These are phyloP conservation scores for Drosophila pseudoananassae DNA, from an alignment of 1,140 invertebrate species.

Conservation along the genomic window DNA sequence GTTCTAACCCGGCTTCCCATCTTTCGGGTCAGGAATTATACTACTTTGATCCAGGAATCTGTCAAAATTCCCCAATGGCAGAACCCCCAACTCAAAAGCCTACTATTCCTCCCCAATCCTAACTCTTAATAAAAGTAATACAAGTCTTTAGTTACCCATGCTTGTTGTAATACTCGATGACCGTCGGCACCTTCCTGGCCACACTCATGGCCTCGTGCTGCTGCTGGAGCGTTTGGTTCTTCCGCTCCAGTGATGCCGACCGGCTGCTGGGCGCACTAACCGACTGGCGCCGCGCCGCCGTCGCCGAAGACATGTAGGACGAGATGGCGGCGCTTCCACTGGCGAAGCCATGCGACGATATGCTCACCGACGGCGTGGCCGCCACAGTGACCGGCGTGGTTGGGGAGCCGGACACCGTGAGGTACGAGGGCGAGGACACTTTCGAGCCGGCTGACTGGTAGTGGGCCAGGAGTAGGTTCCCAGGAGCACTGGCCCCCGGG, in stretches of 20 bases:
- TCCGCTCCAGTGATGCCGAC: conserved; percentile 72
- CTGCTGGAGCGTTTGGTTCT: conserved; percentile 27
- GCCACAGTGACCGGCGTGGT: conserved; percentile 47
- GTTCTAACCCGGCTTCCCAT: not conserved
- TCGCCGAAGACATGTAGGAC: conserved; percentile 64
- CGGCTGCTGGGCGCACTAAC: conserved; percentile 75
- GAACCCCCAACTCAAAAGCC: no score
- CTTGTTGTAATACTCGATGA: conserved; percentile 74
- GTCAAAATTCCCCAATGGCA: no score
- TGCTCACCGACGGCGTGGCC: conserved; percentile 64
- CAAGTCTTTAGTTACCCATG: conserved; percentile 38
- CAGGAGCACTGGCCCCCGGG: conserved; percentile 15
- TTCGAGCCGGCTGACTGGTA: conserved; percentile 54
- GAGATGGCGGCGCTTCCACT: conserved; percentile 65
- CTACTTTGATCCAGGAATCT: no score
- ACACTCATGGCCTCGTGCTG: conserved; percentile 43
- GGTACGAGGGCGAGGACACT: conserved; percentile 42
- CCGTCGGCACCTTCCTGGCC: conserved; percentile 45
- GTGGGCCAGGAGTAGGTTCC: conserved; percentile 54
- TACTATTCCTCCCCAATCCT: no score
- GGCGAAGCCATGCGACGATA: conserved; percentile 69
- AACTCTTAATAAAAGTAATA: no score
- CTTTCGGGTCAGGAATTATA: no score
- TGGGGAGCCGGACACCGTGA: conserved; percentile 33
- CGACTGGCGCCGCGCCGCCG: conserved; percentile 66